Conservation (phyloP, 1,140 invertebrate species). For the Steinernema feltiae region DNA sequence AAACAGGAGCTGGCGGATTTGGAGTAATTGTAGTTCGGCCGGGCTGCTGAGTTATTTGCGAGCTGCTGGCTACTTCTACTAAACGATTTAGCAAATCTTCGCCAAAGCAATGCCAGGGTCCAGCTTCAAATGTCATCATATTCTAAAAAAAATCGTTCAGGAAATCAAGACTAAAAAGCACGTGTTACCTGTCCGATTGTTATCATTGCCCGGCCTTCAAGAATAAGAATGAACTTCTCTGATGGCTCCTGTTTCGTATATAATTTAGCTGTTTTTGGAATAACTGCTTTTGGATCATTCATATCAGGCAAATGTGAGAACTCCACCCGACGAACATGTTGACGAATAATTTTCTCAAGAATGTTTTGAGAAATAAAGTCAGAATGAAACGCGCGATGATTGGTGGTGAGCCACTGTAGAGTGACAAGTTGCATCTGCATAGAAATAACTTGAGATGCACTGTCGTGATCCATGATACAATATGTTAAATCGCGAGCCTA, state of each 20-base stretch:
- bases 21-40: not conserved
- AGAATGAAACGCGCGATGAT: constrained; percentile 19
- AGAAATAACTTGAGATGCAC: constrained; percentile 41
- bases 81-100: constrained; percentile 47
- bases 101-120: constrained; percentile 54
- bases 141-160: constrained; percentile 37
- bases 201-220: constrained; percentile 53
- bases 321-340: constrained; percentile 55
- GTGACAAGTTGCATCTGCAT: constrained; percentile 57
- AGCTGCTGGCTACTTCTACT: constrained; percentile 22
- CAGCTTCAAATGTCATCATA: constrained; percentile 55
- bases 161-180: not conserved
- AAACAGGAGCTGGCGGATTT: not conserved
- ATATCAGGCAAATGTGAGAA: constrained; percentile 49
- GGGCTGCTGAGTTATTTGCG: not conserved
- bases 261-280: constrained; percentile 48
- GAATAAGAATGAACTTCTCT: constrained; percentile 54
- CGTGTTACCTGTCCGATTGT: constrained; percentile 49
- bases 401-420: constrained; percentile 37
- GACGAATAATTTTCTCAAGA: constrained; percentile 52
- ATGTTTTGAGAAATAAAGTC: constrained; percentile 44
- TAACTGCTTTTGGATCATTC: constrained; percentile 43
- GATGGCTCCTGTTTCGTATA: constrained; percentile 51
- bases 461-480: constrained; percentile 46
- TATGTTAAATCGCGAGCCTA: constrained; percentile 46